Base-by-base conservation (phyloP, 2,888 invertebrate genomes). In the Cyaniris semiargus region DNA sequence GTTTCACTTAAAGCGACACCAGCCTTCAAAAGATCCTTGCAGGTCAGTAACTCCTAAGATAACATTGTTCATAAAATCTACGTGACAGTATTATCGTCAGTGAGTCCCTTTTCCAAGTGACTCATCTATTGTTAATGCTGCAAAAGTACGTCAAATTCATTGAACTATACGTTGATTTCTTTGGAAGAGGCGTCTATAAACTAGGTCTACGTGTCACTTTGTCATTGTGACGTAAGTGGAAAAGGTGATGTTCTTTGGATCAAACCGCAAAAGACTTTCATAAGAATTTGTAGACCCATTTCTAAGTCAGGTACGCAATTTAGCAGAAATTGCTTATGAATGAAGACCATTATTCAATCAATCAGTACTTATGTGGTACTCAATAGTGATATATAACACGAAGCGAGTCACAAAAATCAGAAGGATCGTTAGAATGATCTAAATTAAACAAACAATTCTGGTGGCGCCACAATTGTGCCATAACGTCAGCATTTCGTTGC, bases 241-340 rank as follows among this genome's bases (percentile, higher is more conserved):
- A 66, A 66, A 66, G 21, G 27, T 6, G 21, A 13, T 15, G 27
- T 66, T 66, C 66, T 18, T 31, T 6, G 5, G 66, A 66, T 27
- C 15, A 31, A 15, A 66, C 66, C 66, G 27, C 66, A 31, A 60
- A 58, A 23, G 4, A 60, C 58, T 60, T 21, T 60, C 60, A 23
- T 60, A 23, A 13, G 23, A 60, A 60, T 23, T 53, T 5, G 53
- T 58, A 8, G 21, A 58, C 58, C 58, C 58, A 58, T 8, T 58
- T 58, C 53, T 58, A n/a, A n/a, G 58, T 58, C n/a, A 58, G 58
- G 58, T 58, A 21, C 58, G 58, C 58, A n/a, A 58, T 53, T 53
- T 18, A 53, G 18, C 53, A 53, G 53, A 53, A 18, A 53, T 18
- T 53, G 44, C 8, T 53, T 18, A 53, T 53, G 18, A 53, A 53